phyloP scores from a whole-genome alignment of 2,113 vertebrate species.

The Mystacornis crossleyi region DNA sequence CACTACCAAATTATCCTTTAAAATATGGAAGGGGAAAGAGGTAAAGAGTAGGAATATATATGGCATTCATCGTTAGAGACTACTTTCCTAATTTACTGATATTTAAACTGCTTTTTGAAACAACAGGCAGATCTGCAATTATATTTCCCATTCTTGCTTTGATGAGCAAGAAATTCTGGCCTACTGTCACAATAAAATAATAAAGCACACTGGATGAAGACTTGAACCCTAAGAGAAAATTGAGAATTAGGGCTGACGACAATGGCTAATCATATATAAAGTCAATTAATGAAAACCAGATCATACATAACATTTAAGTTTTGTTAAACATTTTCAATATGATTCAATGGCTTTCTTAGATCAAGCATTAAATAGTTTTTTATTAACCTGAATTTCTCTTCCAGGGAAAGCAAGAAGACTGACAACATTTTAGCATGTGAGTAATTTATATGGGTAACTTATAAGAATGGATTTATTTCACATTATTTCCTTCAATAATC shows the following conservation, averaged over 20 bases:
- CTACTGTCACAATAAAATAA: background rate
- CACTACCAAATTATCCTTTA: background rate
- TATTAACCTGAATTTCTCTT: background rate
- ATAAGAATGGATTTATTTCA: background rate
- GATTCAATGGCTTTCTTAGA: background rate
- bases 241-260: background rate
- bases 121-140: background rate
- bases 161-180: background rate
- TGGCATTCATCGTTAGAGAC: background rate
- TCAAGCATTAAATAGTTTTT: background rate
- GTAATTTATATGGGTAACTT: background rate
- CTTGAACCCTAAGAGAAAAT: background rate
- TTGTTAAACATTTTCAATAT: background rate
- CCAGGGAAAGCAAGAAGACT: background rate
- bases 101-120: background rate
- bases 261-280: background rate
- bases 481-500: background rate
- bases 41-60: background rate
- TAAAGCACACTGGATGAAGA: background rate
- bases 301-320: background rate
- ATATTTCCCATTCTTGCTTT: background rate
- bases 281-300: background rate
- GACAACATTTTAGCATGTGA: background rate
- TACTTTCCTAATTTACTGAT: background rate
- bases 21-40: background rate